A percentile compares a stretch with the other conserved stretches of the same genome.
These are phyloP conservation scores for Baccha elongata DNA, from an alignment of 2,888 invertebrate species.

Conservation along the genomic window DNA sequence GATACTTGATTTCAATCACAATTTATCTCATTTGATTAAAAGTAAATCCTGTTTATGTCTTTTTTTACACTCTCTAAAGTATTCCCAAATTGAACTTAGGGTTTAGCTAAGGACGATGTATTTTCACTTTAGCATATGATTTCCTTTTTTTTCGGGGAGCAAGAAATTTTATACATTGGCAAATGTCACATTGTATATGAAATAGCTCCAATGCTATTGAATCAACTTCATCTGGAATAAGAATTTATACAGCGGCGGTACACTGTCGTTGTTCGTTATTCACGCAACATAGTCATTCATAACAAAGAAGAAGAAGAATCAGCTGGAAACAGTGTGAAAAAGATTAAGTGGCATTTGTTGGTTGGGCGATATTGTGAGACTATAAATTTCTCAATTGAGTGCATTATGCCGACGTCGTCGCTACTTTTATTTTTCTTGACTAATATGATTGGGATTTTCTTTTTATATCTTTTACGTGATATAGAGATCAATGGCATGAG, in stretches of 20 bases:
- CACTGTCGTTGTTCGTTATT: slow-evolving; percentile 55
- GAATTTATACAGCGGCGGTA: slow-evolving; percentile 30
- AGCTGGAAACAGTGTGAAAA: slow-evolving; percentile 62
- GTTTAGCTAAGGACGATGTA: slow-evolving; percentile 42
- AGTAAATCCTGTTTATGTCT: slow-evolving; percentile 36
- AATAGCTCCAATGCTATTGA: not conserved
- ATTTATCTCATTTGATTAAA: slow-evolving; percentile 53
- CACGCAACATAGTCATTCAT: slow-evolving; percentile 49
- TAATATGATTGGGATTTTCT: slow-evolving; percentile 37
- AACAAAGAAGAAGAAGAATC: slow-evolving; percentile 35
- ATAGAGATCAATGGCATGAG: slow-evolving; percentile 43
- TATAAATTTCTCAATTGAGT: slow-evolving; percentile 72
- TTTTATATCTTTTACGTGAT: slow-evolving; percentile 62
- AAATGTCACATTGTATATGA: not conserved
- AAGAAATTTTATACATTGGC: slow-evolving; percentile 16
- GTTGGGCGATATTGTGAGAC: slow-evolving; percentile 59
- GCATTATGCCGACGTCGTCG: slow-evolving; percentile 70
- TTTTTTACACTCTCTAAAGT: slow-evolving; percentile 2
- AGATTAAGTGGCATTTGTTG: slow-evolving; percentile 72
- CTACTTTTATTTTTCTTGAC: slow-evolving; percentile 46
- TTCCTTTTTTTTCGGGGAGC: not conserved
- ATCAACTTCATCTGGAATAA: slow-evolving; percentile 13
- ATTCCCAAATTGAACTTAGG: not conserved
- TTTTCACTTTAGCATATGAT: slow-evolving; percentile 9
- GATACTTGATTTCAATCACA: slow-evolving; percentile 51